Percentiles rank a stretch among this genome's conserved stretches.
phyloP scores from a whole-genome alignment of 1,140 invertebrate species.

The Dendroctonus valens region DNA sequence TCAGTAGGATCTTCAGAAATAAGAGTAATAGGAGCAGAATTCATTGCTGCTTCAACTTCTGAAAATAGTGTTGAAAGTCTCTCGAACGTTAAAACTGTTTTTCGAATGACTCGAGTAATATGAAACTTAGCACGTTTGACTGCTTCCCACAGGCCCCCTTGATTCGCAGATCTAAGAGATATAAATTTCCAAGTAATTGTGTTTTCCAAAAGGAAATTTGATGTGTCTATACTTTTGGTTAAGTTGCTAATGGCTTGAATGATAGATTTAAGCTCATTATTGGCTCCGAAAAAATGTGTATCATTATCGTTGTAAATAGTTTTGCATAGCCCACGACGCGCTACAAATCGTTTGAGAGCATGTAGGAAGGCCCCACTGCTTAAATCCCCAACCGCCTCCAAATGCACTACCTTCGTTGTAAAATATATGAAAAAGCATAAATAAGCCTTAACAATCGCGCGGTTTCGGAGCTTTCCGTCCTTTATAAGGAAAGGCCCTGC shows the following conservation, averaged over 20 bases:
- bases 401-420: conserved; percentile 45
- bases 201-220: conserved; percentile 3
- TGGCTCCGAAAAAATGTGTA: conserved; percentile 34
- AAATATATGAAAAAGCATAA: conserved; percentile 48
- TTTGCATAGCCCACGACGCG: conserved; percentile 38
- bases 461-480: no score
- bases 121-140: neutral
- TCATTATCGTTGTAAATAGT: conserved; percentile 40
- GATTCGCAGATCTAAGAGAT: neutral
- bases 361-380: conserved; percentile 38
- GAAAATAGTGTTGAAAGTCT: neutral
- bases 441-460: conserved; percentile 45
- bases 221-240: neutral
- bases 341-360: conserved; percentile 44
- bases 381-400: conserved; percentile 47
- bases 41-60: neutral
- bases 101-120: neutral
- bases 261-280: no score
- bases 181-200: conserved; percentile 7
- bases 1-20: conserved; percentile 20
- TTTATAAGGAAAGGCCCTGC: no score
- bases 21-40: neutral
- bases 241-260: conserved; percentile 16
- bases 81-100: neutral
- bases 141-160: neutral